These are phyloP conservation scores for Standfussiana lucernea DNA, from an alignment of 2,888 invertebrate species.

Conservation along the genomic window DNA sequence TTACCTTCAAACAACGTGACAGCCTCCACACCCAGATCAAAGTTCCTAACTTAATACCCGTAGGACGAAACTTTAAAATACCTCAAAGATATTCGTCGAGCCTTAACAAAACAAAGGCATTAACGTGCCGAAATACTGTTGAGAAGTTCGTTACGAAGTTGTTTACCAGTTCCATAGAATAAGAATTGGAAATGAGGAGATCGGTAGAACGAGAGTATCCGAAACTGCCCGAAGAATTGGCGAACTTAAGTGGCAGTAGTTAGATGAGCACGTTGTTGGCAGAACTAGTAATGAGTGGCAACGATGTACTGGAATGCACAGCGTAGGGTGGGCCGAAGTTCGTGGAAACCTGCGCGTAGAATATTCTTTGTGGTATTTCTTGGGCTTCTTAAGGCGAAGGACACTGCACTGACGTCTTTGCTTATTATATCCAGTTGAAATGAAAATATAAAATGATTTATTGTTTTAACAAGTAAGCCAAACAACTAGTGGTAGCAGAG, in stretches of 20 bases:
- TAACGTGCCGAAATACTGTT: slow-evolving; percentile 67
- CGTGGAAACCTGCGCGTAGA: neutral
- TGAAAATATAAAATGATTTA: too few species aligned
- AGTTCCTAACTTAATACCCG: slow-evolving; percentile 55
- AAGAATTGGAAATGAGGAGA: slow-evolving; percentile 16
- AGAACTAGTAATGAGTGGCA: neutral
- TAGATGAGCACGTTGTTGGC: neutral
- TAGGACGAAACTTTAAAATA: slow-evolving; percentile 63
- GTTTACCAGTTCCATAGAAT: slow-evolving; percentile 52
- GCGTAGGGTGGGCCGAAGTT: neutral
- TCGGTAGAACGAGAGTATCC: neutral
- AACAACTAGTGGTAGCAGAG: too few species aligned
- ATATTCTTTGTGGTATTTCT: neutral
- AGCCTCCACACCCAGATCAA: slow-evolving; percentile 47
- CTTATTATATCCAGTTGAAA: neutral
- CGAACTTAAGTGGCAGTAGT: neutral
- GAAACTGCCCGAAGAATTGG: neutral
- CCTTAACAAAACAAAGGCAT: slow-evolving; percentile 68
- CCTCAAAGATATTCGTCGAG: slow-evolving; percentile 64
- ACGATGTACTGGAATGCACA: neutral
- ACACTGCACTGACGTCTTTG: too few species aligned
- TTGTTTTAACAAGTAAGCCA: too few species aligned
- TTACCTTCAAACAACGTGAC: slow-evolving; percentile 21
- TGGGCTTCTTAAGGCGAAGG: neutral
- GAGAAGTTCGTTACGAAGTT: slow-evolving; percentile 71